Evolutionary conservation across 2,113 vertebrate genomes (phyloP), one percentile per base, ranked within the genome.

Genomic region (Pandion haliaetus): DNA sequence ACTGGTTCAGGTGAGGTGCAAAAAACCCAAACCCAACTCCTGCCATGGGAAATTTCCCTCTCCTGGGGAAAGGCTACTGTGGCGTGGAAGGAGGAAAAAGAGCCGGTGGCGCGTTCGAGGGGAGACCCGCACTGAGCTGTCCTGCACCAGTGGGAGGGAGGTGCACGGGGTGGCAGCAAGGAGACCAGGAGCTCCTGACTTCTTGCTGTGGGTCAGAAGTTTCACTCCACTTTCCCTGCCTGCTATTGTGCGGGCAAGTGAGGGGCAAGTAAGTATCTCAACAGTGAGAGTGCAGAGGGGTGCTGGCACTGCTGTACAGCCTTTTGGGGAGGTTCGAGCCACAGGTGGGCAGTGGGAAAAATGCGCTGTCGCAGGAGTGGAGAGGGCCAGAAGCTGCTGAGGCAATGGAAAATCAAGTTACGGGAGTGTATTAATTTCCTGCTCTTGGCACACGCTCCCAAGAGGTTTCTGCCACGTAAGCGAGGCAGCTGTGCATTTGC

Each of bases 1-100:
- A 95, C 40, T 98, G 97, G 97, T 97, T 98, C 96, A 98, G 97
- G 96, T 98, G 79, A 98, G 97, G 52, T 32, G 29, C 28, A 42
- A 77, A 76, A 57, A 36, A 5, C 2, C 2, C 12, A 21, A 10
- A 31, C 44, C 36, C 26, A n/a, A 42, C 38, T 72, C 59, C 42
- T 90, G 34, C 44, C 6, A 10, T 17, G 17, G 63, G 24, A 69
- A 86, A 69, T 45, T 61, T 8, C 21, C 24, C 26, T 69, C 52
- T 82, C 52, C n/a, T 81, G 32, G 18, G 31, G 28, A 67, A 82
- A 65, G 52, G 21, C 45, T 84, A 3, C 36, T 2, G 3, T 45
- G 28, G 24, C 3, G 4, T 12, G 29, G 17, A 16, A 79, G 32
- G 38, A 76, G 8, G 36, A 55, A 69, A 78, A 88, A 70, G 40